A percentile compares a stretch with the other conserved stretches of the same genome.
phyloP scores from a whole-genome alignment of 2,888 invertebrate species.

The Griposia aprilina region DNA sequence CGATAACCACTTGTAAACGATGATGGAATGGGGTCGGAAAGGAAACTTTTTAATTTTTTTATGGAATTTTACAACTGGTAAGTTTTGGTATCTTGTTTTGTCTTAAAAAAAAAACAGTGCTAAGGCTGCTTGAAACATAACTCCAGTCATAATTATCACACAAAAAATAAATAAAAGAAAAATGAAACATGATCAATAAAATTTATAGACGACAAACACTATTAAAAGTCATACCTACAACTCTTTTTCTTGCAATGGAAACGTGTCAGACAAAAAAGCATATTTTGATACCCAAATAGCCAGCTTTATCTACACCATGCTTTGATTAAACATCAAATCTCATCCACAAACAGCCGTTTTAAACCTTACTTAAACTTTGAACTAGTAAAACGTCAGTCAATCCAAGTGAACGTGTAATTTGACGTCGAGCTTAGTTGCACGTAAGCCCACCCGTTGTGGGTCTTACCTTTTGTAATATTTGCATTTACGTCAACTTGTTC shows the following conservation, averaged over 20 bases:
- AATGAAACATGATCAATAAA: background rate
- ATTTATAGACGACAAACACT: too few relatives aligned
- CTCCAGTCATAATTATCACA: background rate
- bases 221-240: too few relatives aligned
- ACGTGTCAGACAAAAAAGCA: background rate
- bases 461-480: conserved; percentile 1
- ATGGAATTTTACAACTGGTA: background rate
- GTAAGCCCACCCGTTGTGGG: background rate
- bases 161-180: background rate
- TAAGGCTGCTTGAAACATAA: background rate
- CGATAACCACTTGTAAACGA: conserved; percentile 21
- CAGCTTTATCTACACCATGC: background rate
- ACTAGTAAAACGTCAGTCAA: conserved; percentile 9
- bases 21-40: background rate
- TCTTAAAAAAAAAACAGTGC: background rate
- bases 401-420: background rate
- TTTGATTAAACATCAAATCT: conserved; percentile 14
- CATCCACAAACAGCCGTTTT: background rate
- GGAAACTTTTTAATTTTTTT: background rate
- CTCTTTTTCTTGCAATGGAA: too few relatives aligned
- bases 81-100: too few relatives aligned
- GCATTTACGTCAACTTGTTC: conserved; percentile 9
- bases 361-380: conserved; percentile 10
- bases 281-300: background rate
- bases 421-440: background rate